Base-by-base conservation (phyloP, 2,113 vertebrate genomes). In the Capreolus pygargus region DNA sequence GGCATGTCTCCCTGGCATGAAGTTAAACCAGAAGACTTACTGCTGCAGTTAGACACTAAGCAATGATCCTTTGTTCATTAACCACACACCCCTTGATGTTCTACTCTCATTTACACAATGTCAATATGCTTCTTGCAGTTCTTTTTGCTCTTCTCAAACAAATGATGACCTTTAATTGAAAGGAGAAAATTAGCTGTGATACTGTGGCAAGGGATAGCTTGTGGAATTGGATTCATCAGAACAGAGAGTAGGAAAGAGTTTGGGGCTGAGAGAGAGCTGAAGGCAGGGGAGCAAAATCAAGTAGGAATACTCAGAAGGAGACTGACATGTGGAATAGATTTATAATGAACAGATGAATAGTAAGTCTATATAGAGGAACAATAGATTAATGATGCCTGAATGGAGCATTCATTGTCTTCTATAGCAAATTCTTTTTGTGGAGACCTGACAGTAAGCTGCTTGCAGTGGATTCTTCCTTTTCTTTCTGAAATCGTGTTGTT, bases 111-210 rank as follows among this genome's bases (percentile, higher is more conserved):
- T 98, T 97, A 96, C 81, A 95, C 97, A 97, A 96, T 94, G 95
- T 96, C 98, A 97, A 78, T 97, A 94, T 60, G 82, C 74, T 91
- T 78, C 85, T 95, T 70, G 52, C 25, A 25, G 79, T 94, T 96
- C 88, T 85, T 98, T 86, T 15, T 89, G 82, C 91, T 96, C 97
- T 91, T 94, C 92, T 96, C 97, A 97, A 98, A 97, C 88, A 97
- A 97, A 94, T 82, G 83, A 47, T 97, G 94, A 96, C 98, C 98
- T 98, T 98, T 98, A 96, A 97, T 93, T 94, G 96, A 97, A 98
- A 97, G 96, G 95, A 97, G 97, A 97, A 97, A 98, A 98, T 96
- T 88, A 91, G 92, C 82, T 47, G 45, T 91, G 94, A 89, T 95
- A 74, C 28, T 79, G 92, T 86, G 85, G 76, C 45, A 86, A 79